Evolutionary conservation across 2,797 vertebrate species (phyloP).

Genomic region (Leuciscus waleckii): DNA sequence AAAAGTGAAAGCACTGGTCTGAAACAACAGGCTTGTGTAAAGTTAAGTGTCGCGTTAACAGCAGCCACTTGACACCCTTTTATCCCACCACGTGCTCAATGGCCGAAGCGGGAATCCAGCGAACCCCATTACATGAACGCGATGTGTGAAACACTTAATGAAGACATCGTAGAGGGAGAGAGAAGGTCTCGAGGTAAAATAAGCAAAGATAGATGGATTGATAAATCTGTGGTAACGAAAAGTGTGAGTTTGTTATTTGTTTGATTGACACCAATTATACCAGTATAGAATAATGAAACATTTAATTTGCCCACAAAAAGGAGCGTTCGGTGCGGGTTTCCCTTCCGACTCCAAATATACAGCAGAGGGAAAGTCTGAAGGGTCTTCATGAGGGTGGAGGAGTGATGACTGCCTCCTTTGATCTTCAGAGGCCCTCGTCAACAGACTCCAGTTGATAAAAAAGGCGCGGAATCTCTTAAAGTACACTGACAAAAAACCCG

Average conservation of each 20-base stretch:
- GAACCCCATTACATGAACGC: slow-evolving; percentile 52
- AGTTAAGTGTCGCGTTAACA: slow-evolving; percentile 46
- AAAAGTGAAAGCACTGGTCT: slow-evolving; percentile 34
- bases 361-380: slow-evolving; percentile 74
- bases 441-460: slow-evolving; percentile 61
- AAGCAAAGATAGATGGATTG: too few relatives aligned
- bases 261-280: neutral
- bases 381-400: slow-evolving; percentile 68
- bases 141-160: slow-evolving; percentile 52
- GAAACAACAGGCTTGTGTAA: slow-evolving; percentile 48
- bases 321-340: slow-evolving; percentile 68
- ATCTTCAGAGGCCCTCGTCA: slow-evolving; percentile 73
- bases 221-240: neutral
- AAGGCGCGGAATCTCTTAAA: slow-evolving; percentile 58
- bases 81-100: slow-evolving; percentile 40
- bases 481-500: slow-evolving; percentile 43
- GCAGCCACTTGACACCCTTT: slow-evolving; percentile 40
- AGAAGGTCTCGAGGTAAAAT: neutral
- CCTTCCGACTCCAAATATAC: slow-evolving; percentile 75
- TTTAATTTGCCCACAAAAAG: slow-evolving; percentile 61
- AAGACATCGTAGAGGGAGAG: slow-evolving; percentile 42
- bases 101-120: slow-evolving; percentile 26
- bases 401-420: slow-evolving; percentile 77
- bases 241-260: neutral
- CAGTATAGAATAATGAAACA: slow-evolving; percentile 44